Evolutionary conservation across 2,888 invertebrate species (phyloP).

Genomic region (Drosophila macrospina): DNA sequence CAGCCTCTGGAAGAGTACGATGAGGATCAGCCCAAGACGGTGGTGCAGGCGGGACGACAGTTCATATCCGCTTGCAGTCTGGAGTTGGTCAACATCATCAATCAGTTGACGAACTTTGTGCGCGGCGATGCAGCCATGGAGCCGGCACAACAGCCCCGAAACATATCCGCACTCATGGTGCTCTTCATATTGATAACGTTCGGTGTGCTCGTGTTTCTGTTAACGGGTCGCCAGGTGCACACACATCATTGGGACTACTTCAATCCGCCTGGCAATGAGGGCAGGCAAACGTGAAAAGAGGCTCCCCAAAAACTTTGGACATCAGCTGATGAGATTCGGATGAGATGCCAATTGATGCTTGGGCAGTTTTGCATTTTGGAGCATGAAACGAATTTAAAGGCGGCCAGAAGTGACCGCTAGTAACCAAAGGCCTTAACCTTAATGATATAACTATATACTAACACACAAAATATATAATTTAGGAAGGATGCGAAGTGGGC

Average conservation of each 20-base stretch:
- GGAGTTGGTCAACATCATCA: conserved; percentile 88
- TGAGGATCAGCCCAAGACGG: conserved; percentile 87
- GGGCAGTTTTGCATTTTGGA: conserved; percentile 82
- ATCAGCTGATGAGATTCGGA: conserved; percentile 34
- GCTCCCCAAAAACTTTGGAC: conserved; percentile 38
- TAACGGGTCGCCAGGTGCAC: conserved; percentile 90
- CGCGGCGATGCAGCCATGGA: conserved; percentile 85
- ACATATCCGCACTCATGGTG: conserved; percentile 91
- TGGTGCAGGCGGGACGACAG: conserved; percentile 90
- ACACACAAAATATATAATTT: conserved; percentile 61
- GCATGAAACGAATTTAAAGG: conserved; percentile 78
- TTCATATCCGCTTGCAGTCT: conserved; percentile 89
- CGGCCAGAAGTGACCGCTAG: conserved; percentile 69
- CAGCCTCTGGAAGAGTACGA: conserved; percentile 84
- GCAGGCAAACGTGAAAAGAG: conserved; percentile 78
- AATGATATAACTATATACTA: conserved; percentile 69
- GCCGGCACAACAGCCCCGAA: conserved; percentile 86
- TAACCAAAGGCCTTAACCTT: conserved; percentile 77
- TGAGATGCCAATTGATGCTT: conserved; percentile 42
- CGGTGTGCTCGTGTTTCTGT: conserved; percentile 91
- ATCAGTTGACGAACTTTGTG: conserved; percentile 89
- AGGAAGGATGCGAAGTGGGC: conserved; percentile 55
- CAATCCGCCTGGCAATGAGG: conserved; percentile 90
- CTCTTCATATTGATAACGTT: conserved; percentile 92
- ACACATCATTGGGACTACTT: conserved; percentile 95